Percentiles rank a stretch among this genome's conserved stretches.
Conservation (phyloP, 2,888 invertebrate genomes). For the Meiosimyza decipiens region DNA sequence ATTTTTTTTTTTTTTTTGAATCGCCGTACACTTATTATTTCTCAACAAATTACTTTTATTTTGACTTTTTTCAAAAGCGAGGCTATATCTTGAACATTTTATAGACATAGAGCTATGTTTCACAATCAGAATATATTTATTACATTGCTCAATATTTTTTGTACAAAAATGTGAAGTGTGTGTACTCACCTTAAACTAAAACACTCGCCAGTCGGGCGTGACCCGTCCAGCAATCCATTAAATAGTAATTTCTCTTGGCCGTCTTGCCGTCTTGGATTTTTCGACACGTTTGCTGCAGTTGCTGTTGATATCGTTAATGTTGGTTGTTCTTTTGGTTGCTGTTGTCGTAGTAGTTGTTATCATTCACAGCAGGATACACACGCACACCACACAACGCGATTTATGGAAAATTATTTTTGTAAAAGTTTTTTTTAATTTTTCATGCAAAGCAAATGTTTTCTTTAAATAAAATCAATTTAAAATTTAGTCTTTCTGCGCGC, state of each 20-base stretch:
- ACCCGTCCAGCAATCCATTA: slow-evolving; percentile 69
- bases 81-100: no score
- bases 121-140: no score
- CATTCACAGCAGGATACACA: slow-evolving; percentile 29
- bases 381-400: slow-evolving; percentile 22
- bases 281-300: slow-evolving; percentile 39
- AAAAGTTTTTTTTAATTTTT: slow-evolving; percentile 17
- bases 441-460: background rate
- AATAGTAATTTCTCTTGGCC: slow-evolving; percentile 64
- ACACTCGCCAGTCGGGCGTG: slow-evolving; percentile 69
- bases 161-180: background rate
- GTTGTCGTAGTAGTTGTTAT: slow-evolving; percentile 35
- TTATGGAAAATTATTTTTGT: slow-evolving; percentile 34
- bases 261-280: slow-evolving; percentile 52
- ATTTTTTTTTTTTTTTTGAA: no score
- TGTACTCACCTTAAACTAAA: slow-evolving; percentile 68
- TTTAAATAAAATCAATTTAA: background rate
- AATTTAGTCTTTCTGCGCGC: background rate
- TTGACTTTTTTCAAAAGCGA: no score
- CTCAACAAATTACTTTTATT: no score
- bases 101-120: no score
- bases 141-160: no score
- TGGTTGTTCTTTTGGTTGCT: slow-evolving; percentile 42
- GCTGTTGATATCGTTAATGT: slow-evolving; percentile 39
- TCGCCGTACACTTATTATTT: no score